Evolutionary conservation across 2,113 vertebrate species (phyloP).

Genomic region (Pandion haliaetus): DNA sequence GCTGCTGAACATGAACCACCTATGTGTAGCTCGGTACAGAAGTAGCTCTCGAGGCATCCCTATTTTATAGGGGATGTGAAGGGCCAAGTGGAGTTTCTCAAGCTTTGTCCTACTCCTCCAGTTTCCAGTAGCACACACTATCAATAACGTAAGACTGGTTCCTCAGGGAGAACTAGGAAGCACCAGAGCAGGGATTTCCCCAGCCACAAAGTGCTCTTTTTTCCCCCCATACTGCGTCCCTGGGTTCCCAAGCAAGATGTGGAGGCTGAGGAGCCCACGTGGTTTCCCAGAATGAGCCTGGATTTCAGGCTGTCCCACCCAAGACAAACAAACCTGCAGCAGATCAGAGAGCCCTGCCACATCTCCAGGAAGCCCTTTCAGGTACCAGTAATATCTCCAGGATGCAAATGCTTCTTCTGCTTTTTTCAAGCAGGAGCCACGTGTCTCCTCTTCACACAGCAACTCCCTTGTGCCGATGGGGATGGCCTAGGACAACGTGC

Average conservation of each 20-base stretch:
- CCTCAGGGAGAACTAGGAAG: not conserved
- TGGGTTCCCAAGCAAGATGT: not conserved
- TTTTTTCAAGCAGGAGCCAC: not conserved
- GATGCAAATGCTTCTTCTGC: not conserved
- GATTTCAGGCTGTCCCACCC: not conserved
- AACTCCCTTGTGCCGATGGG: rapidly evolving
- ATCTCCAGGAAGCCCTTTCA: not conserved
- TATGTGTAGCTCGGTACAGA: not conserved
- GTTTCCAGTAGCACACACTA: not conserved
- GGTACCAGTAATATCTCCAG: not conserved
- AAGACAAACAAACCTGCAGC: not conserved
- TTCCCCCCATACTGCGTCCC: rapidly evolving
- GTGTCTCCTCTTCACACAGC: not conserved
- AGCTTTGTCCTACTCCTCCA: not conserved
- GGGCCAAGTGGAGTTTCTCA: not conserved
- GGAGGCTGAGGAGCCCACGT: not conserved
- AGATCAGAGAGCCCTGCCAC: not conserved
- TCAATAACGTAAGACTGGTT: rapidly evolving
- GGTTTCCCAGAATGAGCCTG: not conserved
- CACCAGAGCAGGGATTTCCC: not conserved
- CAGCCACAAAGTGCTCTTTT: not conserved
- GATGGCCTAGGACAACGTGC: not conserved
- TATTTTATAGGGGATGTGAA: not conserved
- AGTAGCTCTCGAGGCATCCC: not conserved
- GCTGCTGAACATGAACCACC: not conserved